phyloP scores from a whole-genome alignment of 1,140 invertebrate genomes.

The Laupala kohalensis region DNA sequence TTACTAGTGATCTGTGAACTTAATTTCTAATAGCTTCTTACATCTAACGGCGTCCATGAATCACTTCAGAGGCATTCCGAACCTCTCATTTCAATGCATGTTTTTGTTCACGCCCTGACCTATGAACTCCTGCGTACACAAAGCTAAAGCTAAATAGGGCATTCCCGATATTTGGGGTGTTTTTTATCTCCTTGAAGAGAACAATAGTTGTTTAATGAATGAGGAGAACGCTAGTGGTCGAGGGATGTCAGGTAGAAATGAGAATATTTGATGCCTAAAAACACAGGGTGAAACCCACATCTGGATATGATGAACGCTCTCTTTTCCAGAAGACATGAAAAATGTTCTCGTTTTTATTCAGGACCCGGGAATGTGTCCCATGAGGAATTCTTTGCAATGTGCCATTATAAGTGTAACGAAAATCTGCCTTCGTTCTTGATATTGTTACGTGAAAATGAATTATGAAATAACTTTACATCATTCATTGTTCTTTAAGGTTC shows the following conservation, averaged over 20 bases:
- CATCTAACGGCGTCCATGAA: background rate
- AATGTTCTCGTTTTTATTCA: no score
- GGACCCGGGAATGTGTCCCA: no score
- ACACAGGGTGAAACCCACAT: background rate
- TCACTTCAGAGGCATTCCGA: background rate
- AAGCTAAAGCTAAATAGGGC: background rate
- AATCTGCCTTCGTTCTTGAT: no score
- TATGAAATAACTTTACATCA: no score
- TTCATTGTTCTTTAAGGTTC: no score
- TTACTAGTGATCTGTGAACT: background rate
- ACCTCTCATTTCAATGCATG: background rate
- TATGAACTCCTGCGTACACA: background rate
- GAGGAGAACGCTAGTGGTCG: background rate
- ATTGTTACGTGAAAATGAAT: no score
- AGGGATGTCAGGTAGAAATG: background rate
- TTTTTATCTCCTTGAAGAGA: background rate
- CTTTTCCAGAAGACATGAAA: no score
- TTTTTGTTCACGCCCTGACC: background rate
- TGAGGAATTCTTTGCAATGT: no score
- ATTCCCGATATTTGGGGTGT: background rate
- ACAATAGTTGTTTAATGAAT: background rate
- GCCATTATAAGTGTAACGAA: no score
- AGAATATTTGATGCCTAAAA: background rate
- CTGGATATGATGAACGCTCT: background rate
- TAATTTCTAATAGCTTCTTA: background rate